Evolutionary conservation across 2,797 vertebrate genomes (phyloP), one percentile per base, ranked within the genome.

Genomic region (Neostethus bicornis): DNA sequence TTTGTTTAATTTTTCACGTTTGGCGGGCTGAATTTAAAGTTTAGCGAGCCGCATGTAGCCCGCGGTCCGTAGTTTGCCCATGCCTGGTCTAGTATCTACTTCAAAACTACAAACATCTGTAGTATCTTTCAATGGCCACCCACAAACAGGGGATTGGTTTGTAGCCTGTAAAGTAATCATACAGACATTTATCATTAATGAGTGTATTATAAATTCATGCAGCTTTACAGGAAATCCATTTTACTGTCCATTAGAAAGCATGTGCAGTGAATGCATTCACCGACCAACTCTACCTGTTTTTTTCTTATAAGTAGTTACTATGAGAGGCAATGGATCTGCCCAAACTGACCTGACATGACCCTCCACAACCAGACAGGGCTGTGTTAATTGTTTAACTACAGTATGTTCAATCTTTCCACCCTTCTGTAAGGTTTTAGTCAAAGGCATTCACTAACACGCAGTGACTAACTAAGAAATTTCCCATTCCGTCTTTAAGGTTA

Each of bases 361-460:
- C 35, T n/a, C 42, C 61, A 52, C 49, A 10, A 37, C 19, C 55
- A 66, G 66, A 50, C 29, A 46, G 51, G 50, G 59, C 37, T 24
- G 48, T 57, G 41, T 31, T 77, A 66, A 74, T 51, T 62, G 56
- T 59, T 65, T 51, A 31, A 70, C 43, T 34, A 60, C 7, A 17
- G 53, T 56, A 53, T 2, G 10, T 38, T 45, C 44, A 43, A 41
- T 0, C 21, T 51, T 70, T 61, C 55, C 45, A 49, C 38, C 55
- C n/a, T 9, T 17, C 24, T 51, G 24, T 54, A 31, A 32, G 2
- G 31, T 32, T 31, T 13, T 13, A 32, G 31, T 32, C 19, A 58
- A 53, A 80, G 21, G 26, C 45, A 17, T 54, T 73, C 29, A 70
- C 73, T 68, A 51, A 73, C 63, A 61, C 53, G 34, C 46, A 54